These are phyloP conservation scores for Campoplex nolae DNA, from an alignment of 2,888 invertebrate species.

Conservation along the genomic window DNA sequence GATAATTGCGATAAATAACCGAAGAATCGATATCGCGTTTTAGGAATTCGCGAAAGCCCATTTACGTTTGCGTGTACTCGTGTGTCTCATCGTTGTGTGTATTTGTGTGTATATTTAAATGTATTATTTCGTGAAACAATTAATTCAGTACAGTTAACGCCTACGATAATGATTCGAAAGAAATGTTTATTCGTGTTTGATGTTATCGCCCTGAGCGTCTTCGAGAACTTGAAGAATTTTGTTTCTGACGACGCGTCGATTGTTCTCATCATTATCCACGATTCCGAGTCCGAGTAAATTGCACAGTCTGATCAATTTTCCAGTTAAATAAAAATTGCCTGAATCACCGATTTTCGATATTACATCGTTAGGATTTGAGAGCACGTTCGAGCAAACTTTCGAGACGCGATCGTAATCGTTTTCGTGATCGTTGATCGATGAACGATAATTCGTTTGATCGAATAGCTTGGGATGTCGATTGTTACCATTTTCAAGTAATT, in stretches of 20 bases:
- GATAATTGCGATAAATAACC: too few relatives aligned
- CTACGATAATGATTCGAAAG: background rate
- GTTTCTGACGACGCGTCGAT: conserved; percentile 64
- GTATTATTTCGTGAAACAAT: conserved; percentile 1
- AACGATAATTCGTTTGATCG: conserved; percentile 1
- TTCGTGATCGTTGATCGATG: background rate
- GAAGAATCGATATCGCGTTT: background rate
- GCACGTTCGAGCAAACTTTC: conserved; percentile 71
- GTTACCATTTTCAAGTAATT: conserved; percentile 34
- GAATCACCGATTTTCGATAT: conserved; percentile 56
- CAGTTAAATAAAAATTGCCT: conserved; percentile 60
- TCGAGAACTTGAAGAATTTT: conserved; percentile 68
- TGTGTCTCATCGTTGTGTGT: background rate
- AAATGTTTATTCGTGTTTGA: conserved; percentile 69
- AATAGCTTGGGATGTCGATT: conserved; percentile 26
- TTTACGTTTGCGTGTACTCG: conserved; percentile 7
- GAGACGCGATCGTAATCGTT: conserved; percentile 61
- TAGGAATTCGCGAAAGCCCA: conserved; percentile 17
- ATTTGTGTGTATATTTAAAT: background rate
- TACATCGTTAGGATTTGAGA: conserved; percentile 66
- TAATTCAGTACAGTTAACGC: conserved; percentile 9
- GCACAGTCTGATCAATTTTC: conserved; percentile 74
- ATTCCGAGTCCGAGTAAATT: conserved; percentile 65
- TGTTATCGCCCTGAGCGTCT: conserved; percentile 55
- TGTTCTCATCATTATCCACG: conserved; percentile 58